Conservation (phyloP, 2,888 invertebrate genomes). For the Meiosimyza decipiens region DNA sequence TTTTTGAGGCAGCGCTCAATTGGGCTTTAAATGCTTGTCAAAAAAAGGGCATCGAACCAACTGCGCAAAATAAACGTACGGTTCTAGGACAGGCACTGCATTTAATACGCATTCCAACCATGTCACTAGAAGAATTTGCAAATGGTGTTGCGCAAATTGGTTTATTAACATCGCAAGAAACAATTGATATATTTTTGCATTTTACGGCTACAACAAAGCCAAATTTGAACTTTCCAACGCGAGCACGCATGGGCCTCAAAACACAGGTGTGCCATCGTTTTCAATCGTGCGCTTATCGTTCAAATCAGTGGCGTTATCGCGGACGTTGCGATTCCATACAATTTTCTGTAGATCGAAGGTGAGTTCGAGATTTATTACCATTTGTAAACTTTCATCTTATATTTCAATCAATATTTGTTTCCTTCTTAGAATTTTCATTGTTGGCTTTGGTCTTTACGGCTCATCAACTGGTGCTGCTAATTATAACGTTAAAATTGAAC, state of each 20-base stretch:
- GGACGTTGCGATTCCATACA: slow-evolving; percentile 97
- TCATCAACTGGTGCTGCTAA: slow-evolving; percentile 96
- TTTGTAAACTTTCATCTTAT: neutral
- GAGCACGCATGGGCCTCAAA: slow-evolving; percentile 86
- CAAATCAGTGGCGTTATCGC: slow-evolving; percentile 97
- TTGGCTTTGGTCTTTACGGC: slow-evolving; percentile 95
- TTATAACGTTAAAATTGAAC: slow-evolving; percentile 93
- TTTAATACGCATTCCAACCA: slow-evolving; percentile 91
- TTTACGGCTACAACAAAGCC: slow-evolving; percentile 93
- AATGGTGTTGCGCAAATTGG: slow-evolving; percentile 95
- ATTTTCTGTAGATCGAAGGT: slow-evolving; percentile 89
- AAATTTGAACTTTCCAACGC: slow-evolving; percentile 82
- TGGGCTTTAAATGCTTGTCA: slow-evolving; percentile 95
- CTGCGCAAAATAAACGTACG: slow-evolving; percentile 81
- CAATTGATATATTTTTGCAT: slow-evolving; percentile 93
- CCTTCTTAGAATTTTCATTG: slow-evolving; percentile 82
- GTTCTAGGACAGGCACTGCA: slow-evolving; percentile 84
- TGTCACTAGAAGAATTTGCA: slow-evolving; percentile 94
- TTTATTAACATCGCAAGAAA: slow-evolving; percentile 91
- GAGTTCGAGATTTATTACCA: slow-evolving; percentile 12
- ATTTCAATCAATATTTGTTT: neutral
- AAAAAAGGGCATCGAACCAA: slow-evolving; percentile 83
- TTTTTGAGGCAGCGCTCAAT: slow-evolving; percentile 89
- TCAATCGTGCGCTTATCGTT: slow-evolving; percentile 95
- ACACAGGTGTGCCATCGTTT: slow-evolving; percentile 96